Conservation (phyloP, 2,888 invertebrate genomes). For the Philonicus albiceps region DNA sequence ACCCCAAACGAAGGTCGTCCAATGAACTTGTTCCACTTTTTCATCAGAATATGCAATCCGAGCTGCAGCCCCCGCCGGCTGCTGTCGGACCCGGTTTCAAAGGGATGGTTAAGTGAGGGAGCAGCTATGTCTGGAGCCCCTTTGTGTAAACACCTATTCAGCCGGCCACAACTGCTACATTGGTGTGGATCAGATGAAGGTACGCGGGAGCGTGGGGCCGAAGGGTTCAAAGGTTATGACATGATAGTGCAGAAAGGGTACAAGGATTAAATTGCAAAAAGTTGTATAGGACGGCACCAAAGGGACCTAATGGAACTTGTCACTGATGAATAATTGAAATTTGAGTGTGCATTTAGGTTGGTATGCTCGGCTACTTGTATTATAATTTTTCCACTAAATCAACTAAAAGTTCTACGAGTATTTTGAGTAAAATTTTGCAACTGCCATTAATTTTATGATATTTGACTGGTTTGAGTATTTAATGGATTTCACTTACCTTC, state of each 20-base stretch:
- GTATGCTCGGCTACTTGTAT: not conserved
- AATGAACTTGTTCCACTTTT: slow-evolving; percentile 39
- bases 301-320: slow-evolving; percentile 10
- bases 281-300: slow-evolving; percentile 4
- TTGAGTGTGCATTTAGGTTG: not conserved
- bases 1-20: slow-evolving; percentile 32
- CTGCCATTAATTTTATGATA: not conserved
- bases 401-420: not conserved
- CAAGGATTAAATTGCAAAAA: not conserved
- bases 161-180: not conserved
- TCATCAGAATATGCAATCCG: slow-evolving; percentile 25
- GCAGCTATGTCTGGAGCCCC: not conserved
- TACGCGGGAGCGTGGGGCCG: not conserved
- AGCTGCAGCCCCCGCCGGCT: not conserved
- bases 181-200: not conserved
- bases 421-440: not conserved
- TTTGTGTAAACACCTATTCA: not conserved
- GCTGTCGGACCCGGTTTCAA: not conserved
- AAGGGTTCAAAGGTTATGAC: not conserved
- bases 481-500: slow-evolving; percentile 57
- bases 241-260: not conserved
- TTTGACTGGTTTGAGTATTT: not conserved
- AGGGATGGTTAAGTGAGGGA: not conserved
- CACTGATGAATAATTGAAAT: slow-evolving; percentile 16
- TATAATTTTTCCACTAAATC: not conserved